Evolutionary conservation across 2,797 vertebrate genomes (phyloP).

Genomic region (Galagoides demidoff): DNA sequence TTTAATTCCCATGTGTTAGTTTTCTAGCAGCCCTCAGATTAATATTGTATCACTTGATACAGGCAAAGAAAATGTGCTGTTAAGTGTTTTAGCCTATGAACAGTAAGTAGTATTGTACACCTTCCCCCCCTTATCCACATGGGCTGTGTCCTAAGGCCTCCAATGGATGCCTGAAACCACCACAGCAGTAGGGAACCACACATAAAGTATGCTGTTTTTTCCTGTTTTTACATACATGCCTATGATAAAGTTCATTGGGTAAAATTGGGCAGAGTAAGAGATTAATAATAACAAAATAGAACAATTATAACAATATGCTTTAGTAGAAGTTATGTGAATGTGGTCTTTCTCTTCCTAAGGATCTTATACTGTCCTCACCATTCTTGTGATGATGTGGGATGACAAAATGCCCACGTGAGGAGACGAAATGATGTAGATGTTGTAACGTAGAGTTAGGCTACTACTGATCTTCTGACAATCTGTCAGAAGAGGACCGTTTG

Average conservation of each 20-base stretch:
- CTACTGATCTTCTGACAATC: background rate
- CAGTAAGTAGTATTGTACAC: background rate
- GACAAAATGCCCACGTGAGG: background rate
- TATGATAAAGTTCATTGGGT: background rate
- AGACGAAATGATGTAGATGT: too few relatives aligned
- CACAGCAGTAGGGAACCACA: background rate
- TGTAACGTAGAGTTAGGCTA: background rate
- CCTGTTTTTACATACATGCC: background rate
- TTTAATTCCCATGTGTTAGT: background rate
- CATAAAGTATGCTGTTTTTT: background rate
- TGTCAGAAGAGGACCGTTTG: background rate
- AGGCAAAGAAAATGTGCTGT: conserved; percentile 48
- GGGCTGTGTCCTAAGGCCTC: background rate
- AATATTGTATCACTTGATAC: background rate
- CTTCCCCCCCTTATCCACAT: accelerated
- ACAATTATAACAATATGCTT: background rate
- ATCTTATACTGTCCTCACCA: background rate
- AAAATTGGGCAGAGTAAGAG: background rate
- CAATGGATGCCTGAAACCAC: background rate
- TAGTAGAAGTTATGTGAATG: background rate
- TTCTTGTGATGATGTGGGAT: background rate
- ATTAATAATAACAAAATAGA: background rate
- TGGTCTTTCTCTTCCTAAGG: background rate
- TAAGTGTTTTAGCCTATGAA: conserved; percentile 51
- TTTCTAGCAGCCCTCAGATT: background rate